Evolutionary conservation across 2,888 invertebrate species (phyloP).

Genomic region (Doris montereyensis): DNA sequence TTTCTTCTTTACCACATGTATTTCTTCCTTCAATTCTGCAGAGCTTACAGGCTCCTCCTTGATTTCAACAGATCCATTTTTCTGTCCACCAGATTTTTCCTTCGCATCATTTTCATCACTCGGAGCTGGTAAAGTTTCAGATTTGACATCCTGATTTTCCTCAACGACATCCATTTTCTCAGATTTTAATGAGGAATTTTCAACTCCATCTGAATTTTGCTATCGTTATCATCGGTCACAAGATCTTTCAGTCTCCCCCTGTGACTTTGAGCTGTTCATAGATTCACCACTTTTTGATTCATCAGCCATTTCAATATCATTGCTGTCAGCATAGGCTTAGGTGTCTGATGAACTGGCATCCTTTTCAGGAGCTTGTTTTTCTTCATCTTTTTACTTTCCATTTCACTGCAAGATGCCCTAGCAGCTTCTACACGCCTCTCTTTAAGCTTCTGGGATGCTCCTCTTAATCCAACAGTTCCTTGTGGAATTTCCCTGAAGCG

Average conservation of each 20-base stretch:
- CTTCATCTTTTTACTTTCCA: constrained; percentile 18
- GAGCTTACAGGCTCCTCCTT: background rate
- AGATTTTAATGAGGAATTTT: too few relatives aligned
- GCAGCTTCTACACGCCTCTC: constrained; percentile 48
- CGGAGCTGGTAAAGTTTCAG: too few relatives aligned
- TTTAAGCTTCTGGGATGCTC: constrained; percentile 66
- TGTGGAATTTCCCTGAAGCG: constrained; percentile 77
- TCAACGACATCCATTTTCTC: too few relatives aligned
- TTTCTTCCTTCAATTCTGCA: background rate
- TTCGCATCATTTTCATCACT: constrained; percentile 45
- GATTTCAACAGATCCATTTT: constrained; percentile 2
- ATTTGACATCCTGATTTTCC: too few relatives aligned
- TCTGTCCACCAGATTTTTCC: constrained; percentile 25
- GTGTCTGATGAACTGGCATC: background rate
- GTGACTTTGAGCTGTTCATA: too few relatives aligned
- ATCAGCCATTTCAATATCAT: too few relatives aligned
- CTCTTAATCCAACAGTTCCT: constrained; percentile 78
- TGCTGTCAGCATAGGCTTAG: background rate
- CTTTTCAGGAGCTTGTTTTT: background rate
- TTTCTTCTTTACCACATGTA: constrained; percentile 8
- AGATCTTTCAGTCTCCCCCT: constrained; percentile 43
- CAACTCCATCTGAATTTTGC: too few relatives aligned
- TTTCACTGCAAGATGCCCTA: constrained; percentile 44
- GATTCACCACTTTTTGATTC: too few relatives aligned
- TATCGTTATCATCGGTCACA: constrained; percentile 43